Conservation (phyloP, 2,888 invertebrate species). For the Oligia strigilis region DNA sequence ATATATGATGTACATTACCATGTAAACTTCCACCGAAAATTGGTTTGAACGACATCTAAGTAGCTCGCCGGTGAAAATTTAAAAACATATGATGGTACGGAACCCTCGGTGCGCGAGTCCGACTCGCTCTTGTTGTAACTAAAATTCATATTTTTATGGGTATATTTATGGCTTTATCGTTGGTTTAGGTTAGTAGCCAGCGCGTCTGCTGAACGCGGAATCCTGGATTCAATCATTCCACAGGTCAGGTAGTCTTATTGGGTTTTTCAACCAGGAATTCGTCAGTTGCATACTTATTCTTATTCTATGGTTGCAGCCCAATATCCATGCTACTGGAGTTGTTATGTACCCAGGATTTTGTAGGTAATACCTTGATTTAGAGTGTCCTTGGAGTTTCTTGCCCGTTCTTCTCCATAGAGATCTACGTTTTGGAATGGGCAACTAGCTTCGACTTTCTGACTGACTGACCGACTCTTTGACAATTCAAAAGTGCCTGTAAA, state of each 20-base stretch:
- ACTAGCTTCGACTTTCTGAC: not conserved
- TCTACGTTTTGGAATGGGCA: not conserved
- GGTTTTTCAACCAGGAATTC: not conserved
- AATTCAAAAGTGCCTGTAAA: too few species aligned
- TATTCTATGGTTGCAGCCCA: not conserved
- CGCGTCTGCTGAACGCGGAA: too few species aligned
- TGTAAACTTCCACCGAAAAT: too few species aligned
- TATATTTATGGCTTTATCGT: not conserved
- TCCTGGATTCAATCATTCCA: not conserved
- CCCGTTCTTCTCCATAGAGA: too few species aligned
- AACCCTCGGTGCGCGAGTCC: too few species aligned
- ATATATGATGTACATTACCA: too few species aligned
- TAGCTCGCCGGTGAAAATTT: too few species aligned
- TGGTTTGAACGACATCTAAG: too few species aligned
- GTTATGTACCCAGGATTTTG: not conserved
- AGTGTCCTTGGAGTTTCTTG: not conserved
- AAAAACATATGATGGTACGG: too few species aligned
- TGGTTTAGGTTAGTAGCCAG: too few species aligned
- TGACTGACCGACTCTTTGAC: not conserved
- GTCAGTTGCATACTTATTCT: too few species aligned
- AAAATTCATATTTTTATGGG: conserved; percentile 3
- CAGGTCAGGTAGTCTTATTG: not conserved
- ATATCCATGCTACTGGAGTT: not conserved
- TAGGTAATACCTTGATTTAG: not conserved
- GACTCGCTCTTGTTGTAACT: not conserved